Base-by-base conservation (phyloP, 2,797 vertebrate species). In the Jordanella pulchra region DNA sequence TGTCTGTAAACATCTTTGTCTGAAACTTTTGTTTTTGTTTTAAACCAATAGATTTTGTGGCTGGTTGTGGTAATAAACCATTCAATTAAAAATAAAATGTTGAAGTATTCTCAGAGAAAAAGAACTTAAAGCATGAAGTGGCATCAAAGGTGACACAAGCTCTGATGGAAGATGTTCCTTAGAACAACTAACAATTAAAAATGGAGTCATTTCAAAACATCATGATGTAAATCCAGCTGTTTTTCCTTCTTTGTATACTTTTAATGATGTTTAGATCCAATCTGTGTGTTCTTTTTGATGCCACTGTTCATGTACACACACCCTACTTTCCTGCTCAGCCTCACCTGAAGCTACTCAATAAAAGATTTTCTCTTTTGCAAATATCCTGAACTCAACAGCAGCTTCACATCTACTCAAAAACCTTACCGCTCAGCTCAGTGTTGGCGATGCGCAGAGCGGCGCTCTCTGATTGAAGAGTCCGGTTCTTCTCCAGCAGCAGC, bases 351-450 rank as follows among this genome's bases (percentile, higher is more conserved):
- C 76, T 73, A 60, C 72, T 48, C 3, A 39, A 39, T 5, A 39
- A 39, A 39, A 35, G 7, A 35, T 2, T 0, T 10, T 28, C 72
- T 55, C 50, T 70, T 76, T 73, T 68, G 53, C 7, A 1, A 53
- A 55, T 39, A 72, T 68, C 50, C 53, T 15, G 11, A 11, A 47
- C 58, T 6, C 67, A 21, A 68, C 21, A 56, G 11, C 32, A 23
- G 70, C 44, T 69, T 56, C 18, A 67, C 25, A 35, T 75, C 25
- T 47, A 32, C 11, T 28, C 17, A 71, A 51, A 93, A 39, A 39
- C 35, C 97, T 97, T 96, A 99, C 98, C 96, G 45, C 96, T 98
- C 92, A 99, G 95, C 93, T 99, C 97, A 18, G 96, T 97, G 94
- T 97, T 98, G 77, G 96, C 94, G 82, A 97, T 98, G 84, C 97